Percentiles rank a stretch among this genome's conserved stretches.
Evolutionary conservation across 2,888 invertebrate species (phyloP).

Genomic region (Macropis europaea): DNA sequence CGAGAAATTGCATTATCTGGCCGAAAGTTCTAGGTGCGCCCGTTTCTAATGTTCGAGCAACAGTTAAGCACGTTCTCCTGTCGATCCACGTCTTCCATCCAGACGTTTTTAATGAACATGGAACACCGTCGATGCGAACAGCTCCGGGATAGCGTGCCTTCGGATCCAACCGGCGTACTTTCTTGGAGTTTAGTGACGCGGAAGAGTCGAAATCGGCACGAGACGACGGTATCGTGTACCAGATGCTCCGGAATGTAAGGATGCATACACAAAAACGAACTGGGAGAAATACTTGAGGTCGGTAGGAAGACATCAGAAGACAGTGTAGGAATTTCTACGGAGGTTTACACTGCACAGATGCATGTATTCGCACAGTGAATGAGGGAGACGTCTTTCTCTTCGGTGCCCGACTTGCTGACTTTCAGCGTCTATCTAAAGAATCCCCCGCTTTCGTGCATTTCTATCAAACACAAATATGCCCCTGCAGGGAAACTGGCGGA

Average conservation of each 20-base stretch:
- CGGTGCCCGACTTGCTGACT: slow-evolving; percentile 20
- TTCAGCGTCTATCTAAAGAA: slow-evolving; percentile 28
- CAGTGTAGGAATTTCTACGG: slow-evolving; percentile 38
- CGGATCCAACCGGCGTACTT: slow-evolving; percentile 27
- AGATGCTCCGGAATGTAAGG: slow-evolving; percentile 35
- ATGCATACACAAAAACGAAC: slow-evolving; percentile 39
- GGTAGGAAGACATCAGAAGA: slow-evolving; percentile 32
- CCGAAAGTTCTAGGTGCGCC: no score
- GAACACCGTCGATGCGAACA: slow-evolving; percentile 29
- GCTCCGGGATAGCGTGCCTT: neutral
- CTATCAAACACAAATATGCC: slow-evolving; percentile 8
- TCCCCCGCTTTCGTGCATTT: neutral
- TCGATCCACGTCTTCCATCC: no score
- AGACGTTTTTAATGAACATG: slow-evolving; percentile 47
- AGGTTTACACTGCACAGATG: slow-evolving; percentile 12
- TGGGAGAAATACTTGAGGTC: slow-evolving; percentile 45
- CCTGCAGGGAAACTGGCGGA: neutral
- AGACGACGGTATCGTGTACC: slow-evolving; percentile 16
- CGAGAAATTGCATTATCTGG: slow-evolving; percentile 1
- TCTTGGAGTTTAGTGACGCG: slow-evolving; percentile 23
- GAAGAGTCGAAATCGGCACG: slow-evolving; percentile 23
- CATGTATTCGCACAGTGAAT: slow-evolving; percentile 28
- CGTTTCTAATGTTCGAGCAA: no score
- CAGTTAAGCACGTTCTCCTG: no score
- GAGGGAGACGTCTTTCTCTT: slow-evolving; percentile 38